Conservation (phyloP, 2,888 invertebrate species). For the Eupithecia subfuscata region DNA sequence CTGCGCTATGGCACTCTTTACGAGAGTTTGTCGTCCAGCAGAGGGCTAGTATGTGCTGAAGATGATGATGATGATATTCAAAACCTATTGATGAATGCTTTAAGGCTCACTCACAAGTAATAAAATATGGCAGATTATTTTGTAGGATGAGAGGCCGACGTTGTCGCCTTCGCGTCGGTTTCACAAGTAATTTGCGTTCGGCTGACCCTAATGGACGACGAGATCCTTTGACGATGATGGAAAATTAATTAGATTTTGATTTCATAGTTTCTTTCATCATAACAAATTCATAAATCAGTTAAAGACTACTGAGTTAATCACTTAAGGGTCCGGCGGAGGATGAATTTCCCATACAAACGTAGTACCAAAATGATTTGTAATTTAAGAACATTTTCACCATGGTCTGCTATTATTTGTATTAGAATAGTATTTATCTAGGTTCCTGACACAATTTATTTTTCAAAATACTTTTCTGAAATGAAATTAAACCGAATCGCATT, state of each 20-base stretch:
- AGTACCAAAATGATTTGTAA: no score
- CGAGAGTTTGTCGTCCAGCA: no score
- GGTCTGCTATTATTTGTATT: no score
- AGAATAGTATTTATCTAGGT: no score
- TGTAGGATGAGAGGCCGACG: not conserved
- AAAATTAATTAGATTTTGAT: conserved; percentile 11
- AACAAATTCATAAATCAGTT: not conserved
- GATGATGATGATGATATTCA: not conserved
- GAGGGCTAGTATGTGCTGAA: not conserved
- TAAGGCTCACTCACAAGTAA: not conserved
- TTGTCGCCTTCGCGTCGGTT: not conserved
- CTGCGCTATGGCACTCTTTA: no score
- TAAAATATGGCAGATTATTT: not conserved
- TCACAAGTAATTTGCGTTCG: not conserved
- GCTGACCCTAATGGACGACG: not conserved
- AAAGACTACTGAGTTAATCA: not conserved
- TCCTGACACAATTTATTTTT: no score
- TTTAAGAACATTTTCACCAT: no score
- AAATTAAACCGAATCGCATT: no score
- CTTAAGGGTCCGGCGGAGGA: no score
- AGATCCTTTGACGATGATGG: not conserved
- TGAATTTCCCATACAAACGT: no score
- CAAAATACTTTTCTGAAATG: no score
- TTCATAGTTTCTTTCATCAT: not conserved
- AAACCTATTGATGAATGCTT: not conserved